These are phyloP conservation scores for Leucoraja erinaceus DNA, from an alignment of 2,113 vertebrate species.

Conservation along the genomic window DNA sequence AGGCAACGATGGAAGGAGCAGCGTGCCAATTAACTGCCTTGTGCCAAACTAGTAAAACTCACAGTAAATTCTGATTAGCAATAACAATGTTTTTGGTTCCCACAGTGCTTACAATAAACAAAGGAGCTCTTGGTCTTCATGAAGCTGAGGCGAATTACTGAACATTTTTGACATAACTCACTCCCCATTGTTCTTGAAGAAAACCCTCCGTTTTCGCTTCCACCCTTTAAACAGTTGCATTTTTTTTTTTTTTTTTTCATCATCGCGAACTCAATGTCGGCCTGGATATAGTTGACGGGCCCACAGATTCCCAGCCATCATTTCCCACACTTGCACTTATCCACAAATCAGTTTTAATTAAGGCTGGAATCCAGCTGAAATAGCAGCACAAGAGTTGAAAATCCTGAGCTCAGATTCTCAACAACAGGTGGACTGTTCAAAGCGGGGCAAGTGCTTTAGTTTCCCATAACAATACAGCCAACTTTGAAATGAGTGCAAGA, in stretches of 20 bases:
- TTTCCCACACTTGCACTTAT: conserved; percentile 11
- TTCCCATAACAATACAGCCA: conserved; percentile 34
- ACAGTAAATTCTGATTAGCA: conserved; percentile 30
- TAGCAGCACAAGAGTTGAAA: conserved; percentile 12
- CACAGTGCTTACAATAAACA: conserved; percentile 32
- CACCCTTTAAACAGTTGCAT: neutral
- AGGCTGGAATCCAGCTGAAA: conserved; percentile 21
- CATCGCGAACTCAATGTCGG: neutral
- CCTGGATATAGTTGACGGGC: too few species aligned
- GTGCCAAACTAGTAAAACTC: conserved; percentile 23
- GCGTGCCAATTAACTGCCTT: conserved; percentile 24
- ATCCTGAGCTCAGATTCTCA: conserved; percentile 11
- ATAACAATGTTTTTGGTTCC: conserved; percentile 12
- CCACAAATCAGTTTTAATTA: conserved; percentile 33
- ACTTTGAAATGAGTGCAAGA: conserved; percentile 24
- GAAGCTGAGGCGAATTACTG: conserved; percentile 6
- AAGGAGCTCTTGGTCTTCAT: neutral
- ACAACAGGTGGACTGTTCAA: conserved; percentile 35
- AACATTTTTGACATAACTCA: conserved; percentile 18
- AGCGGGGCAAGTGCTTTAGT: neutral
- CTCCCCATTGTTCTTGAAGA: neutral
- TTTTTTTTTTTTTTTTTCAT: neutral
- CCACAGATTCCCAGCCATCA: neutral
- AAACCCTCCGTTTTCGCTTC: neutral
- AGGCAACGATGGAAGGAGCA: neutral